phyloP scores from a whole-genome alignment of 2,888 invertebrate species.

The Tetrapedia diversipes region DNA sequence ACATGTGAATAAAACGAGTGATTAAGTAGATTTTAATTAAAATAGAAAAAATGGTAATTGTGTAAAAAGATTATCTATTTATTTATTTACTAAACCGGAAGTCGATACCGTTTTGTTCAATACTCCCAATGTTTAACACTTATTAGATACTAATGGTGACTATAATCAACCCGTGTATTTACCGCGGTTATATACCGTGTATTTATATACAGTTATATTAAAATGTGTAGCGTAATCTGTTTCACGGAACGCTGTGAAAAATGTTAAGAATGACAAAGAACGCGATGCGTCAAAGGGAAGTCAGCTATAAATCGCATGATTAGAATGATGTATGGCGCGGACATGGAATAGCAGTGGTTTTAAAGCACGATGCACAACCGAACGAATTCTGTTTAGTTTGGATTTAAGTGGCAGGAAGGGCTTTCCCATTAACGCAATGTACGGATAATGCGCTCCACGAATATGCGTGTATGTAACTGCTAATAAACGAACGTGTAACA shows the following conservation, averaged over 20 bases:
- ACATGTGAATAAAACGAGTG: too few species aligned
- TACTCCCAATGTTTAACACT: too few species aligned
- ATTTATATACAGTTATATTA: background rate
- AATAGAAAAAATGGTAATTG: too few species aligned
- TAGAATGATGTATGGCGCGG: slow-evolving; percentile 31
- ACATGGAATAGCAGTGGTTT: slow-evolving; percentile 11
- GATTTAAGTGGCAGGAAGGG: slow-evolving; percentile 7
- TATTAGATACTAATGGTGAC: too few species aligned
- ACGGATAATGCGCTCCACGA: slow-evolving; percentile 8
- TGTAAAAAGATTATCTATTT: too few species aligned
- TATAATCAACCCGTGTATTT: too few species aligned
- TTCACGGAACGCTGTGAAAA: background rate
- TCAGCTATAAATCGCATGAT: slow-evolving; percentile 24
- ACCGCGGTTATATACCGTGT: background rate
- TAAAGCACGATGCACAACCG: slow-evolving; percentile 20
- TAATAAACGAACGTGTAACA: slow-evolving; percentile 23
- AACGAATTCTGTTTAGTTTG: slow-evolving; percentile 23
- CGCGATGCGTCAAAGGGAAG: slow-evolving; percentile 17
- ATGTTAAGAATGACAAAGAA: slow-evolving; percentile 34
- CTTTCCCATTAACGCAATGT: slow-evolving; percentile 14
- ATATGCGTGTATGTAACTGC: slow-evolving; percentile 15
- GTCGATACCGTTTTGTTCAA: too few species aligned
- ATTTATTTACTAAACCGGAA: too few species aligned
- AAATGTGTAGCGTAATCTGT: background rate
- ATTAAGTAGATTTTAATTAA: too few species aligned